phyloP scores from a whole-genome alignment of 2,113 vertebrate species.

The Tachycineta bicolor region DNA sequence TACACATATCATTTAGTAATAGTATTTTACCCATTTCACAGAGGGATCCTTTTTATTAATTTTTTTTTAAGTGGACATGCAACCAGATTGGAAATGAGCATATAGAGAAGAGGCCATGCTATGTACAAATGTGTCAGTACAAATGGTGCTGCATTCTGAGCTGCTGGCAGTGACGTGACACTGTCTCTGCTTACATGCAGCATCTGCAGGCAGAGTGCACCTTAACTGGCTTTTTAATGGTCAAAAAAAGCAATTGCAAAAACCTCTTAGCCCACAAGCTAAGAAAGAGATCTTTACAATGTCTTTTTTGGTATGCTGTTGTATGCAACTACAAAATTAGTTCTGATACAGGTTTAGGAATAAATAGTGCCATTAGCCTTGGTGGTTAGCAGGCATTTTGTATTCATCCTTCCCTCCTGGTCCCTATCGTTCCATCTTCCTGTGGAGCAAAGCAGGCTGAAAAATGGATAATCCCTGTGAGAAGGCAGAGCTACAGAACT shows the following conservation, averaged over 20 bases:
- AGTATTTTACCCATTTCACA: slow-evolving; percentile 76
- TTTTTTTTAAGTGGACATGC: slow-evolving; percentile 61
- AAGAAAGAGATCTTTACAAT: not conserved
- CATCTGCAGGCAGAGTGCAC: not conserved
- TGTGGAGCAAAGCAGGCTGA: slow-evolving; percentile 8
- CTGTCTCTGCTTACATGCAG: slow-evolving; percentile 13
- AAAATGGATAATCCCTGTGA: slow-evolving; percentile 46
- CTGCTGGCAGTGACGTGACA: not conserved
- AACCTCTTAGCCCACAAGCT: not conserved
- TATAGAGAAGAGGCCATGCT: not conserved
- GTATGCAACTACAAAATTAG: slow-evolving; percentile 1
- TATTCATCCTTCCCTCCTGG: not conserved
- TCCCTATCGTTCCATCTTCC: slow-evolving; percentile 41
- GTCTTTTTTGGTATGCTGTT: not conserved
- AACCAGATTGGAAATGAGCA: slow-evolving; percentile 75
- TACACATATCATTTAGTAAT: slow-evolving; percentile 83
- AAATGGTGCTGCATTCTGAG: slow-evolving; percentile 39
- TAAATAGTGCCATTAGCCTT: not conserved
- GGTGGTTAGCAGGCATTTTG: not conserved
- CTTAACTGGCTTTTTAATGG: not conserved
- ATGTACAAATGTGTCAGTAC: slow-evolving; percentile 36
- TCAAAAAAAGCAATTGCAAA: not conserved
- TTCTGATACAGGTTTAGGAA: not conserved
- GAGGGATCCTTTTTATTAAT: slow-evolving; percentile 32
- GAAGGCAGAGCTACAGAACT: not conserved